A percentile compares a stretch with the other conserved stretches of the same genome.
Conservation (phyloP, 2,113 vertebrate genomes). For the Mustelus asterias region DNA sequence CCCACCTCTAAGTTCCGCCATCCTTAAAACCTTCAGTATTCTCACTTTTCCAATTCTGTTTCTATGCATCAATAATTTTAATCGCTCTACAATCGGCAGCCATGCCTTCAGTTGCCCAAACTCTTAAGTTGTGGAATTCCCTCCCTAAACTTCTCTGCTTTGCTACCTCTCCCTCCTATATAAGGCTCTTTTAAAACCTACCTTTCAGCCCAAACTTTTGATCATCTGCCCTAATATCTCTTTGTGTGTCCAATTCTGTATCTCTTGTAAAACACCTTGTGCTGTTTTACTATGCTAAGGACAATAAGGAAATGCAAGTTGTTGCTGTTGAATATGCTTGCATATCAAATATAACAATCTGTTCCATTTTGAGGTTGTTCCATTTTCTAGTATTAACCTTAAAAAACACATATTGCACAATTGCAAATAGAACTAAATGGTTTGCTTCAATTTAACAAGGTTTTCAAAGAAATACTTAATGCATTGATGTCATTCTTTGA, state of each 20-base stretch:
- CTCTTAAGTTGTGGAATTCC: background rate
- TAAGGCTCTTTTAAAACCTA: background rate
- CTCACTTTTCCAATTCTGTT: background rate
- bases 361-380: background rate
- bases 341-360: background rate
- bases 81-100: background rate
- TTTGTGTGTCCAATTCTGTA: background rate
- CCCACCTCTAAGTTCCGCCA: background rate
- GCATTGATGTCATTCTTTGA: background rate
- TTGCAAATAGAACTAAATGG: background rate
- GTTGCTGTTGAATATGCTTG: background rate
- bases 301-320: background rate
- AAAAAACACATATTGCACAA: background rate
- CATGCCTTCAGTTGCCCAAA: background rate
- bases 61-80: background rate
- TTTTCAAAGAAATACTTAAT: background rate
- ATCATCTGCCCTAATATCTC: background rate
- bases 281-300: background rate
- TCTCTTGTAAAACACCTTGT: background rate
- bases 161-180: background rate
- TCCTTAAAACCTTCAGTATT: background rate
- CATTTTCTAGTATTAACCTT: background rate
- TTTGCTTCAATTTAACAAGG: conserved; percentile 7
- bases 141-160: background rate
- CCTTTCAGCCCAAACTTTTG: background rate